Conservation (phyloP, 2,888 invertebrate genomes). For the Panzeria rudis region DNA sequence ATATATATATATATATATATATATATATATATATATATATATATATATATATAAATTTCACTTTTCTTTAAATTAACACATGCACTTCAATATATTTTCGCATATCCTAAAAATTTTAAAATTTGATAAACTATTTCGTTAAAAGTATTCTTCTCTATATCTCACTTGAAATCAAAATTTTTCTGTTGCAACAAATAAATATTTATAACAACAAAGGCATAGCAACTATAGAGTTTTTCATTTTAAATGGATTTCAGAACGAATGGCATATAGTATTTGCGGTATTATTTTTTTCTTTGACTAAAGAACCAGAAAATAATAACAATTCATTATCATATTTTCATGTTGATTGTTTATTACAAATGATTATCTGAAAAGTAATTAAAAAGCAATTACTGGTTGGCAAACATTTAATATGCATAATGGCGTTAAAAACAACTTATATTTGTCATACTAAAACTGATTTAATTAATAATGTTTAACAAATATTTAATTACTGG, state of each 20-base stretch:
- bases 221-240: too few species aligned
- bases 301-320: not conserved
- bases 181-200: too few species aligned
- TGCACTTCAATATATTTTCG: too few species aligned
- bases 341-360: conserved; percentile 20
- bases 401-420: conserved; percentile 13
- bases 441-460: not conserved
- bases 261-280: too few species aligned
- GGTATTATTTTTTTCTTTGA: too few species aligned
- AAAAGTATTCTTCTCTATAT: not conserved
- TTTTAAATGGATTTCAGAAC: not conserved
- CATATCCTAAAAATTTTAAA: too few species aligned
- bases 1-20: too few species aligned
- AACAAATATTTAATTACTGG: conserved; percentile 15
- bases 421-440: not conserved
- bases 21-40: too few species aligned
- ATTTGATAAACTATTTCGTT: not conserved
- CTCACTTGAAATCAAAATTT: not conserved
- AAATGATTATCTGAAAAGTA: conserved; percentile 36
- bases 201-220: too few species aligned
- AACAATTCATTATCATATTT: conserved; percentile 16
- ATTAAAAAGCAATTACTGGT: conserved; percentile 57
- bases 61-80: too few species aligned
- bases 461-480: conserved; percentile 1
- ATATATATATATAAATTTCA: too few species aligned